phyloP scores from a whole-genome alignment of 1,140 invertebrate genomes.

The Parasteatoda tepidariorum region DNA sequence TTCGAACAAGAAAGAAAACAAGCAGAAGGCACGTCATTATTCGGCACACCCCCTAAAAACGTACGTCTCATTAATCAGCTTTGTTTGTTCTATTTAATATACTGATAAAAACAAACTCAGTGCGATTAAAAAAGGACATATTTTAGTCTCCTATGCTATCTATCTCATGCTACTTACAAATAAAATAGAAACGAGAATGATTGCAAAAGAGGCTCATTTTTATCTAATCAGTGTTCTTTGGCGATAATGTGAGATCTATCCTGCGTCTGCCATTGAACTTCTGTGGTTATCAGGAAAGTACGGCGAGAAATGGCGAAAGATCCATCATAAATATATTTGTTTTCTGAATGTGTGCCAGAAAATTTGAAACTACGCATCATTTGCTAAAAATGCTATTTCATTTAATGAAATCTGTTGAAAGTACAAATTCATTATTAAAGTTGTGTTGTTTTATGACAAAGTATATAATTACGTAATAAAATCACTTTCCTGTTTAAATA shows the following conservation, averaged over 20 bases:
- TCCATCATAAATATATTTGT: constrained; percentile 14
- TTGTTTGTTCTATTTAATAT: not conserved
- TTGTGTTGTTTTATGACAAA: too few relatives aligned
- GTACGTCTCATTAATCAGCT: constrained; percentile 2
- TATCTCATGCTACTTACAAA: too few relatives aligned
- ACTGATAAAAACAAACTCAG: not conserved
- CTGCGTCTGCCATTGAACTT: constrained; percentile 56
- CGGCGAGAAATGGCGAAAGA: constrained; percentile 14
- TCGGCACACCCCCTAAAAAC: too few relatives aligned
- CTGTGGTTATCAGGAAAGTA: constrained; percentile 31
- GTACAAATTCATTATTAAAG: too few relatives aligned
- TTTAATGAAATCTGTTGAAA: too few relatives aligned
- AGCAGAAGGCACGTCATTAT: too few relatives aligned
- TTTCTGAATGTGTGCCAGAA: constrained; percentile 8
- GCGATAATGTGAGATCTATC: constrained; percentile 13
- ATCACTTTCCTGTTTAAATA: too few relatives aligned
- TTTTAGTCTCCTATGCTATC: too few relatives aligned
- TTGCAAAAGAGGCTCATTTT: not conserved
- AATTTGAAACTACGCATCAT: too few relatives aligned
- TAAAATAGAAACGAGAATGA: constrained; percentile 22
- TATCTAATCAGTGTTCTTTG: constrained; percentile 24
- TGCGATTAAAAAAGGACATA: not conserved
- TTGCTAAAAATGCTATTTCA: too few relatives aligned
- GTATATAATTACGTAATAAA: too few relatives aligned
- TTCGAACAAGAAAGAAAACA: too few relatives aligned